phyloP scores from a whole-genome alignment of 2,888 invertebrate species.

The Parnassius apollo region DNA sequence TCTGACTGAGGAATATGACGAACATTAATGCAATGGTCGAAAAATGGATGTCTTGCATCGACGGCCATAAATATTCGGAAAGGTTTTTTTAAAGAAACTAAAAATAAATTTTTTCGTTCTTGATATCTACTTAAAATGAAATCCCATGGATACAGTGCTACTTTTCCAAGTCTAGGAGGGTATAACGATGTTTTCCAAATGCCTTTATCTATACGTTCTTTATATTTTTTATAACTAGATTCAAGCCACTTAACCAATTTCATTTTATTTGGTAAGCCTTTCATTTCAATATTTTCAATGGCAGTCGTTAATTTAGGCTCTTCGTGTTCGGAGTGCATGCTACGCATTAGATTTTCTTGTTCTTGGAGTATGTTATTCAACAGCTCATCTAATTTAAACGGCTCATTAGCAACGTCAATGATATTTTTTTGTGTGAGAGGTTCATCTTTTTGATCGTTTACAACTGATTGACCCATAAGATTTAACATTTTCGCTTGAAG shows the following conservation, averaged over 20 bases:
- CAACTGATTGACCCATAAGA: constrained; percentile 24
- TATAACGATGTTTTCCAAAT: constrained; percentile 45
- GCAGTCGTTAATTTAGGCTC: not conserved
- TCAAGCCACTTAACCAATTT: constrained; percentile 62
- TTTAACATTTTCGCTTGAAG: constrained; percentile 49
- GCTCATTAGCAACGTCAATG: constrained; percentile 15
- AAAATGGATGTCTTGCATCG: constrained; percentile 45
- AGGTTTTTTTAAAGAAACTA: constrained; percentile 54
- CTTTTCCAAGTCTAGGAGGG: constrained; percentile 53
- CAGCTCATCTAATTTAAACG: constrained; percentile 14
- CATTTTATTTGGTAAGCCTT: constrained; percentile 39
- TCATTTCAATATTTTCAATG: constrained; percentile 23
- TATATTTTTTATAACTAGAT: constrained; percentile 58
- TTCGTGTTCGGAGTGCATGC: not conserved
- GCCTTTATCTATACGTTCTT: constrained; percentile 47
- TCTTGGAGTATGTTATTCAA: constrained; percentile 18
- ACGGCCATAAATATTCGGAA: constrained; percentile 65
- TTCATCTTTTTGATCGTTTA: constrained; percentile 2
- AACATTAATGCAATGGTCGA: constrained; percentile 60
- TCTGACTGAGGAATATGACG: constrained; percentile 58
- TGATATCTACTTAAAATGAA: constrained; percentile 63
- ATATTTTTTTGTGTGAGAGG: not conserved
- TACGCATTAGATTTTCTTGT: constrained; percentile 13
- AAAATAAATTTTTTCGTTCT: constrained; percentile 60
- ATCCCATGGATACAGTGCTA: constrained; percentile 60